phyloP scores from a whole-genome alignment of 2,797 vertebrate genomes.

The Phoxinus dragarum region DNA sequence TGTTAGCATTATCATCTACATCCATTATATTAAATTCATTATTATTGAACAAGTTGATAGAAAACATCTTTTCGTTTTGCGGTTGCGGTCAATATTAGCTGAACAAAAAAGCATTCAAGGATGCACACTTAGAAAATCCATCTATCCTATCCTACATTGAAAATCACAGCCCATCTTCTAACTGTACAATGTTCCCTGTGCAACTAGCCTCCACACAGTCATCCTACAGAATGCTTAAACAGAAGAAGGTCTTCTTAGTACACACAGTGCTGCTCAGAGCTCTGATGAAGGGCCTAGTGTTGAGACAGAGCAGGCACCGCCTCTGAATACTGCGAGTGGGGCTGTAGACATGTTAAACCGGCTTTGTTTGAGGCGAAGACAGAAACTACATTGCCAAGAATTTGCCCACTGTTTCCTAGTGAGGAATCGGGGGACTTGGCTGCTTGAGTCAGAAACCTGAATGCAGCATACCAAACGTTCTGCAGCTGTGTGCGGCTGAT shows the following conservation, averaged over 20 bases:
- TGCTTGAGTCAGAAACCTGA: background rate
- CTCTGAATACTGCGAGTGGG: constrained; percentile 34
- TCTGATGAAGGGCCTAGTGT: constrained; percentile 53
- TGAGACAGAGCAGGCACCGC: constrained; percentile 14
- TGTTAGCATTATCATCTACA: background rate
- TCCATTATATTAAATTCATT: background rate
- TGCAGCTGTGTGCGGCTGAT: background rate
- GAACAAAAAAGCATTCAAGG: background rate
- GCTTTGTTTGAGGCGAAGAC: constrained; percentile 28
- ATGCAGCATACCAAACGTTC: background rate
- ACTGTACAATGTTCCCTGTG: constrained; percentile 7
- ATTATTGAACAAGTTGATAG: background rate
- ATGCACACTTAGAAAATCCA: background rate
- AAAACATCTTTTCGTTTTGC: background rate
- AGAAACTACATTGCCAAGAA: background rate
- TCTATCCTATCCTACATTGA: background rate
- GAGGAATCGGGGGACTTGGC: constrained; percentile 1
- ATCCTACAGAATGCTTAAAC: constrained; percentile 14
- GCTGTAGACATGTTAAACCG: constrained; percentile 41
- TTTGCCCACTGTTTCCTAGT: background rate
- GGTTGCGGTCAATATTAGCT: background rate
- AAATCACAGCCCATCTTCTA: background rate
- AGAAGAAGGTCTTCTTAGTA: constrained; percentile 46
- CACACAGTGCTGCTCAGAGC: constrained; percentile 17
- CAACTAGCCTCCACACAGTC: constrained; percentile 20